Evolutionary conservation across 1,140 invertebrate genomes (phyloP).

Genomic region (Apocrypta bakeri): DNA sequence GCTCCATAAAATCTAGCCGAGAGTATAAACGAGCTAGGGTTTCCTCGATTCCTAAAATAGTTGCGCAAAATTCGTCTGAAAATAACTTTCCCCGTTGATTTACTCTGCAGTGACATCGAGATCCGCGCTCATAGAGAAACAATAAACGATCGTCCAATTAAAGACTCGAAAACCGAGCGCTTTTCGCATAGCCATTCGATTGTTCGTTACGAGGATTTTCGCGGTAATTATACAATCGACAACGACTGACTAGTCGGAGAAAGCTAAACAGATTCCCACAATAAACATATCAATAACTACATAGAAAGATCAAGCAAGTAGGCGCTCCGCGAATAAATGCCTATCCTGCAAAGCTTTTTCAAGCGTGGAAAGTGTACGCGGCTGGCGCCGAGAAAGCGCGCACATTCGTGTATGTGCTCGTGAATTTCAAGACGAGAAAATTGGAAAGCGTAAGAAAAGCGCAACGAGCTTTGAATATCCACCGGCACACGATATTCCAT

Average conservation of each 20-base stretch:
- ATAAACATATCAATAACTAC: slow-evolving; percentile 9
- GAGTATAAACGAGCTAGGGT: neutral
- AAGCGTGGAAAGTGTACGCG: slow-evolving; percentile 30
- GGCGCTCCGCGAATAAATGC: no score
- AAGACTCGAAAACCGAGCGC: neutral
- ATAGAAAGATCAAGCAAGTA: neutral
- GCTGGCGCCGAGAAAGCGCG: slow-evolving; percentile 35
- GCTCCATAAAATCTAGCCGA: neutral
- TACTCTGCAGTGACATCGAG: neutral
- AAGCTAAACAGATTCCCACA: slow-evolving; percentile 13
- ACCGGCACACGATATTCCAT: neutral
- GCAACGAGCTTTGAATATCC: slow-evolving; percentile 1
- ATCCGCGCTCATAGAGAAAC: neutral
- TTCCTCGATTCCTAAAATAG: neutral
- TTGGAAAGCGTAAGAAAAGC: slow-evolving; percentile 36
- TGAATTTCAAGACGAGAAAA: slow-evolving; percentile 17
- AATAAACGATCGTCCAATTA: neutral
- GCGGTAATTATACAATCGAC: neutral
- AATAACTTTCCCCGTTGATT: neutral
- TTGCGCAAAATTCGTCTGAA: neutral
- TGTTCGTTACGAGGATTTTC: neutral
- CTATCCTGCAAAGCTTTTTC: slow-evolving; percentile 23
- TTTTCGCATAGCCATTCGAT: neutral
- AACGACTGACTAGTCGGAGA: neutral
- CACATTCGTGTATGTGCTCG: neutral